Evolutionary conservation across 2,888 invertebrate species (phyloP), one percentile per base, ranked within the genome.

Genomic region (Taenaris catops): DNA sequence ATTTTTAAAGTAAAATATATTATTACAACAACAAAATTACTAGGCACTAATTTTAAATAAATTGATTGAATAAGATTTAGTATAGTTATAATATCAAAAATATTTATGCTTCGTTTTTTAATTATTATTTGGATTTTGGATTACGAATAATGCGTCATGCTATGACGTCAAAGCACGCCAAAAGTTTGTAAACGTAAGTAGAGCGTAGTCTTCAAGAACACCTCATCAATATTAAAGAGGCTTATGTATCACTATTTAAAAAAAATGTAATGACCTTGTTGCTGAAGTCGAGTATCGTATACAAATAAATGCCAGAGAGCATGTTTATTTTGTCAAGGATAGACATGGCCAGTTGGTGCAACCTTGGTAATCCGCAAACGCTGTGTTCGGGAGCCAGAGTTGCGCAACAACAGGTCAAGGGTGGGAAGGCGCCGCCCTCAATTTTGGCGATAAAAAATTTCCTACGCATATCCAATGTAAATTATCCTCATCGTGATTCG

Each of bases 371-470:
- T 38, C 51, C 51, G 50, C 65, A 67, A 44, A 49, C 71, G 65
- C 62, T 56, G 55, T 45, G 50, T 48, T 53, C 51, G 50, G 62
- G 72, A 67, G 60, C 46, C 46, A 38, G 39, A 41, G 51, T 81
- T 79, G 66, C 71, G 71, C 68, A 83, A 81, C 55, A 12, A 6
- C 69, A 51, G 83, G 84, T 81, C 83, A 83, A 83, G 83, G 83
- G 74, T 74, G 63, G 55, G 51, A 63, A 64, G 69, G 62, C 66
- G 68, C 58, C 69, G 64, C 64, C 69, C 70, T 71, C 66, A 72
- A 67, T 76, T 80, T 78, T 69, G 70, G 67, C 66, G 63, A 67
- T 61, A 58, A 56, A 60, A 62, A 55, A 55, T 62, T 64, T 63
- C 59, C 59, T 62, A 64, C 62, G 50, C 57, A 60, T 54, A 57